A percentile compares a stretch with the other conserved stretches of the same genome.
phyloP scores from a whole-genome alignment of 2,888 invertebrate genomes.

The Adelphocoris suturalis region DNA sequence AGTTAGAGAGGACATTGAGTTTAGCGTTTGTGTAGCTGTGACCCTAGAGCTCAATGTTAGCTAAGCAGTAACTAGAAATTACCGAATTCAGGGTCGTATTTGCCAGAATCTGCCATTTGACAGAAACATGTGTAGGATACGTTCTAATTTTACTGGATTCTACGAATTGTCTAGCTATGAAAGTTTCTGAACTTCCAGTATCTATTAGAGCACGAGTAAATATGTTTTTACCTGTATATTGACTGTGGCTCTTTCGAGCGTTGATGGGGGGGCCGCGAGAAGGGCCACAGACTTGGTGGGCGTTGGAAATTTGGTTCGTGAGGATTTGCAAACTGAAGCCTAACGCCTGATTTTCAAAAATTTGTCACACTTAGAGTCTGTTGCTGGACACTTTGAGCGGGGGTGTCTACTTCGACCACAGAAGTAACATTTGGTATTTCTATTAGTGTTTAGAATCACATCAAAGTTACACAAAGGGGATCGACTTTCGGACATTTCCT shows the following conservation, averaged over 20 bases:
- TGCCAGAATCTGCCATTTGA: not conserved
- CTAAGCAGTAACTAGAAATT: slow-evolving; percentile 5
- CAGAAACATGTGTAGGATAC: not conserved
- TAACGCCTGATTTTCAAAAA: slow-evolving; percentile 22
- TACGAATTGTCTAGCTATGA: slow-evolving; percentile 12
- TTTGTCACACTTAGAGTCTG: slow-evolving; percentile 17
- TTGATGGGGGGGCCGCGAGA: slow-evolving; percentile 23
- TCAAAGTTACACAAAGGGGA: not conserved
- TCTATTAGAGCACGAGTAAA: slow-evolving; percentile 26
- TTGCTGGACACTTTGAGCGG: slow-evolving; percentile 3
- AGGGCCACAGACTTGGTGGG: slow-evolving; percentile 28
- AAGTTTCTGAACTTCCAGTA: slow-evolving; percentile 55
- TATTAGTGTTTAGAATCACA: not conserved
- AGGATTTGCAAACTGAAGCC: slow-evolving; percentile 34
- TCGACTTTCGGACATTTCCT: not conserved
- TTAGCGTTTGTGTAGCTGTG: not conserved
- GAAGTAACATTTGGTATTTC: not conserved
- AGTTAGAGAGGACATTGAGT: slow-evolving; percentile 17
- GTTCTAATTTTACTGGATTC: not conserved
- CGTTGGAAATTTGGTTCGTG: not conserved
- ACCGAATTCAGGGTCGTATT: not conserved
- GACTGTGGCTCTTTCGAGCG: slow-evolving; percentile 40
- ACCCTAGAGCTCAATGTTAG: slow-evolving; percentile 23
- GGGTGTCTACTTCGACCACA: not conserved
- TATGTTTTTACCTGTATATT: slow-evolving; percentile 24